A percentile compares a stretch with the other conserved stretches of the same genome.
Evolutionary conservation across 2,113 vertebrate species (phyloP).

Genomic region (Callopanchax toddi): DNA sequence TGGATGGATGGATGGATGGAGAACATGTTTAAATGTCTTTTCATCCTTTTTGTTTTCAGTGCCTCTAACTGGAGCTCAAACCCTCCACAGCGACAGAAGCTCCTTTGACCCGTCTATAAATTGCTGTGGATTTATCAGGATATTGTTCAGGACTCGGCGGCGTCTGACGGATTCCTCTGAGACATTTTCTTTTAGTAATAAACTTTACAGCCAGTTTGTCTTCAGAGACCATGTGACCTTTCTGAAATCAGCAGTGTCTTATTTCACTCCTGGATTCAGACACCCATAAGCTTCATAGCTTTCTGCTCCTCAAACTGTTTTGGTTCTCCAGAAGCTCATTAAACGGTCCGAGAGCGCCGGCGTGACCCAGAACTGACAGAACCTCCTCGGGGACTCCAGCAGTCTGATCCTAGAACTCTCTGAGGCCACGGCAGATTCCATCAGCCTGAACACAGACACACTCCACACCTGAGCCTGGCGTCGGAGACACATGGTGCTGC

Average conservation of each 20-base stretch:
- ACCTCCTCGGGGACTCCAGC: not conserved
- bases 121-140: too few species aligned
- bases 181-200: not conserved
- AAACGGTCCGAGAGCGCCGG: not conserved
- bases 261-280: not conserved
- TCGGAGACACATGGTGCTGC: not conserved
- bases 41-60: too few species aligned
- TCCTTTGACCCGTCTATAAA: too few species aligned
- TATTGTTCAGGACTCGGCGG: too few species aligned
- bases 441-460: constrained; percentile 2
- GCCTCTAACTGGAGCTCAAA: too few species aligned
- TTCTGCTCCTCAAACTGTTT: not conserved
- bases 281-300: not conserved
- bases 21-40: too few species aligned
- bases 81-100: too few species aligned
- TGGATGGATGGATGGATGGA: too few species aligned
- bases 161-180: not conserved
- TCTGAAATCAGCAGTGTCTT: not conserved
- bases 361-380: accelerated
- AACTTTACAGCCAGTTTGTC: not conserved
- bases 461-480: constrained; percentile 16
- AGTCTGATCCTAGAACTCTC: not conserved
- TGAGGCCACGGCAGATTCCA: not conserved
- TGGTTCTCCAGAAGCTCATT: constrained; percentile 11
- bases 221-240: not conserved